These are phyloP conservation scores for Percopsis omiscomaycus DNA, from an alignment of 2,797 vertebrate species.

Conservation along the genomic window DNA sequence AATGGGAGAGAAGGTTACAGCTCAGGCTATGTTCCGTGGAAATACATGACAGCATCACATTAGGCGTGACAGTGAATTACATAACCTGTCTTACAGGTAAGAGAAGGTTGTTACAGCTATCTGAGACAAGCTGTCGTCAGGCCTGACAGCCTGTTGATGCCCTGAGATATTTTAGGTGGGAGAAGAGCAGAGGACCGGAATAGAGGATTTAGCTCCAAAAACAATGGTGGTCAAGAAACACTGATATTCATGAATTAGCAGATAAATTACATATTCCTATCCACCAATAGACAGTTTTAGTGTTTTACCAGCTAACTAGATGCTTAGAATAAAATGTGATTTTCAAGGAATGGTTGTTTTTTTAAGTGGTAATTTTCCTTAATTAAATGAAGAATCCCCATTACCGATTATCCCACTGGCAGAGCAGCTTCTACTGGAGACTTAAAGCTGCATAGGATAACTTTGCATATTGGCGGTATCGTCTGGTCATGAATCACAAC, in stretches of 20 bases:
- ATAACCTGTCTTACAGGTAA: slow-evolving; percentile 10
- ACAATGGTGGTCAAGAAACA: neutral
- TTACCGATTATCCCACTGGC: no score
- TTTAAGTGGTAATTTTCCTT: no score
- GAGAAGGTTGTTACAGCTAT: slow-evolving; percentile 17
- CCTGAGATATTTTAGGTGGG: slow-evolving; percentile 56
- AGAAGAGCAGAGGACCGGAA: slow-evolving; percentile 11
- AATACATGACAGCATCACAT: slow-evolving; percentile 23
- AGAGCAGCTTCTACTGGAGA: no score
- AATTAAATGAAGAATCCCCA: no score
- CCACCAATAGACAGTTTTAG: neutral
- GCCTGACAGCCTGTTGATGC: slow-evolving; percentile 42
- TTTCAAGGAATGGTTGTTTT: neutral
- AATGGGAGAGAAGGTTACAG: slow-evolving; percentile 23
- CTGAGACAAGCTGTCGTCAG: slow-evolving; percentile 1
- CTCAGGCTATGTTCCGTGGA: slow-evolving; percentile 16
- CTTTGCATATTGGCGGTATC: no score
- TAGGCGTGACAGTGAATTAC: slow-evolving; percentile 7
- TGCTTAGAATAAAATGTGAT: neutral
- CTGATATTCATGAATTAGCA: neutral
- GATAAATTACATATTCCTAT: neutral
- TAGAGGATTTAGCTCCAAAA: slow-evolving; percentile 11
- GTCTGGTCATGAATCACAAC: no score
- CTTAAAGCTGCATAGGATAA: no score
- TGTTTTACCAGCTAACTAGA: neutral